Evolutionary conservation across 2,888 invertebrate genomes (phyloP).

Genomic region (Azorinus chamasolen): DNA sequence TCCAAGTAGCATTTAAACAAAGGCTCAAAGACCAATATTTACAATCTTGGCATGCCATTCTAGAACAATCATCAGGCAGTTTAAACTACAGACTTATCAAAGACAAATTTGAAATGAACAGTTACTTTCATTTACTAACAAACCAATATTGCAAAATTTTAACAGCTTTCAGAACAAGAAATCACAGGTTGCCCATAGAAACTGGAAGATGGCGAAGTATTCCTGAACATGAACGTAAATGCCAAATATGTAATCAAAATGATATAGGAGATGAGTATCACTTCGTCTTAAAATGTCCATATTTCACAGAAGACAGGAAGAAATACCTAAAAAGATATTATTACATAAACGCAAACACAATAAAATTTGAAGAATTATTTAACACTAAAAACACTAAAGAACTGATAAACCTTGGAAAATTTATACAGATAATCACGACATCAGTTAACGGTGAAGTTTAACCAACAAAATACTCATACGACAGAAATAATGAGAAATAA

Average conservation of each 20-base stretch:
- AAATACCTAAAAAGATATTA: no score
- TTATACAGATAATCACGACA: no score
- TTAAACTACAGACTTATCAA: constrained; percentile 2
- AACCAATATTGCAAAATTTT: neutral
- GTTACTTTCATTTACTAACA: neutral
- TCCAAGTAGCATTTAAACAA: constrained; percentile 4
- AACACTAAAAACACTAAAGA: no score
- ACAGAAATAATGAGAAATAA: no score
- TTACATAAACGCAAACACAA: no score
- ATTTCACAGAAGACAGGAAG: neutral
- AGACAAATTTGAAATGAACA: neutral
- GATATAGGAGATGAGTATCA: constrained; percentile 5
- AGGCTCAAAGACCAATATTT: constrained; percentile 6
- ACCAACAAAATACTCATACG: no score
- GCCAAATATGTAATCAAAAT: constrained; percentile 1
- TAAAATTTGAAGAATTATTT: no score
- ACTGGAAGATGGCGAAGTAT: constrained; percentile 6
- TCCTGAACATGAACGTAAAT: neutral
- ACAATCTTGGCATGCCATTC: neutral
- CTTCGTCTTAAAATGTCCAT: neutral
- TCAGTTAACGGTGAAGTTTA: no score
- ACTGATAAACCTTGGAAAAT: no score
- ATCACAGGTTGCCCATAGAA: constrained; percentile 13
- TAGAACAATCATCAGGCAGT: neutral
- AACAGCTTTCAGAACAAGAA: constrained; percentile 3